Base-by-base conservation (phyloP, 2,888 invertebrate species). In the Chloroclystis v-ata region DNA sequence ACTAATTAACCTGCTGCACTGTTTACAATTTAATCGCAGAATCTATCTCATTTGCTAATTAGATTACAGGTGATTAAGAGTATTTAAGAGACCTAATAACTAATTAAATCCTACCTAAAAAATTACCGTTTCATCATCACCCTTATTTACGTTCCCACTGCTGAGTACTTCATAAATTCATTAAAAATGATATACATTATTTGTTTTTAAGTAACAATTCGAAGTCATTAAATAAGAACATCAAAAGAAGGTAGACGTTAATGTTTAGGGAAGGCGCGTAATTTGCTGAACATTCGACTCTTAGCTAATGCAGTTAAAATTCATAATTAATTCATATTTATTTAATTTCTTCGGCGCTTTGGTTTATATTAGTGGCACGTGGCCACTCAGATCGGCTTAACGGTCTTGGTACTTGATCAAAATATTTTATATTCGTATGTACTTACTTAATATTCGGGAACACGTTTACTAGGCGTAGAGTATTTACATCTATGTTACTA, bases 291-390 rank as follows among this genome's bases (percentile, higher is more conserved):
- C 20, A 5, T 20, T 4, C 20, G 5, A 35, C 20, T 44, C 40
- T 35, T 14, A 35, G 26, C n/a, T 40, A 42, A 42, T 28, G 48
- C 47, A 57, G 59, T 62, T 53, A 64, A 57, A 54, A 43, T 57
- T 52, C 57, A 56, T 65, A 63, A 70, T 69, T 71, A 69, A 69
- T 73, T 63, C 71, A 68, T 68, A 59, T 72, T 73, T 68, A 75
- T 75, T 72, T 74, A 72, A 77, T 78, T 75, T 69, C 39, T 67
- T 63, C 47, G 32, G 59, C 63, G 59, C 57, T 57, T 54, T 60
- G 65, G 77, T 78, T 79, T 78, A 77, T 71, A 62, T 67, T 72
- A 63, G 49, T 65, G 67, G 77, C 80, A 80, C 80, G 81, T 66
- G 77, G 29, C 16, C 14, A 10, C n/a, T 56, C 54, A 60, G 48